A percentile compares a stretch with the other conserved stretches of the same genome.
phyloP scores from a whole-genome alignment of 2,888 invertebrate species.

The Antheraea assamensis region DNA sequence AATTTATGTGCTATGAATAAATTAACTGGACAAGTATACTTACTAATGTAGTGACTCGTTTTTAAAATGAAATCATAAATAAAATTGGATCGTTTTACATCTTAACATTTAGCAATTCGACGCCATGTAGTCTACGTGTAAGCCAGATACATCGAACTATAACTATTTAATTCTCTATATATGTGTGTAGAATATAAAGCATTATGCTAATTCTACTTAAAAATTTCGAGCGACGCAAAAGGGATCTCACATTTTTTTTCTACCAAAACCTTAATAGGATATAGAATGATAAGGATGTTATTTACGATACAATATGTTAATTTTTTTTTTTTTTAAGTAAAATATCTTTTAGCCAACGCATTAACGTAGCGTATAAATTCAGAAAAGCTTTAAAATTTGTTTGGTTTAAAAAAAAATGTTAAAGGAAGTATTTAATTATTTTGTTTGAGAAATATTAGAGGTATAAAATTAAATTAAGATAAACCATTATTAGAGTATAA shows the following conservation, averaged over 20 bases:
- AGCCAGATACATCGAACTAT: conserved; percentile 48
- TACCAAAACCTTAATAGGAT: conserved; percentile 10
- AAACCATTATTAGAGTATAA: not conserved
- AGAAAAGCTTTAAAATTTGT: not conserved
- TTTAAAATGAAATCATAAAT: conserved; percentile 51
- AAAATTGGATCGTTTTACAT: conserved; percentile 37
- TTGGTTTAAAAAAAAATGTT: conserved; percentile 8
- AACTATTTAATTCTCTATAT: conserved; percentile 48
- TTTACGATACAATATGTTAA: conserved; percentile 14
- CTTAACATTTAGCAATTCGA: conserved; percentile 36
- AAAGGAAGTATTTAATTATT: not conserved
- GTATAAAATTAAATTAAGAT: not conserved
- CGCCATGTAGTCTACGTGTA: conserved; percentile 57
- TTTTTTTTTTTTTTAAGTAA: not conserved
- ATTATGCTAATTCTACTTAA: conserved; percentile 51
- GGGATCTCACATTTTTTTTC: conserved; percentile 16
- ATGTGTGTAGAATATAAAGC: conserved; percentile 36
- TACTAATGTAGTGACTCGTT: conserved; percentile 36
- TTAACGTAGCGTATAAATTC: not conserved
- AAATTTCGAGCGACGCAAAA: conserved; percentile 33
- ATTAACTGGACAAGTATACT: conserved; percentile 41
- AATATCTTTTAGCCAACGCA: not conserved
- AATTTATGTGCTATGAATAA: conserved; percentile 44
- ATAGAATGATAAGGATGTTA: conserved; percentile 17
- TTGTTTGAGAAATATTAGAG: not conserved